phyloP scores from a whole-genome alignment of 2,113 vertebrate genomes.

The Natator depressus region DNA sequence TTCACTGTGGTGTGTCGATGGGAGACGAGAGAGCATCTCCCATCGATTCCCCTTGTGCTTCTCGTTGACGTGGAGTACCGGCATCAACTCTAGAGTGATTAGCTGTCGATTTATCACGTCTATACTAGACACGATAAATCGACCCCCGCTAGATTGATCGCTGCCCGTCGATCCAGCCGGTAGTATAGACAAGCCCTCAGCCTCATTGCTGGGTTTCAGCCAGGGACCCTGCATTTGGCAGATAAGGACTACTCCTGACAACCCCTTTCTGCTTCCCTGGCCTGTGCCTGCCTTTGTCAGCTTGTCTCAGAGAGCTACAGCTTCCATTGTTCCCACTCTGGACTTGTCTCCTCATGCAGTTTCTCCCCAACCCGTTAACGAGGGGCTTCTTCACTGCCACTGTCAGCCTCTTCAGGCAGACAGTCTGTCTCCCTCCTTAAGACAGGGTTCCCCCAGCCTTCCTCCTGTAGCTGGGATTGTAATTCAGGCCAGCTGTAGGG shows the following conservation, averaged over 20 bases:
- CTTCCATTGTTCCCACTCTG: not conserved
- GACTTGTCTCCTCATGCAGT: not conserved
- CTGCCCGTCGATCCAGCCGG: too few relatives aligned
- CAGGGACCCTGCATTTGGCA: not conserved
- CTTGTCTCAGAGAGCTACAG: not conserved
- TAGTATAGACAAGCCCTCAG: not conserved
- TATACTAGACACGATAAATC: too few relatives aligned
- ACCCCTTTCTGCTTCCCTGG: not conserved
- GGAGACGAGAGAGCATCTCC: too few relatives aligned
- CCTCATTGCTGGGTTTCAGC: not conserved
- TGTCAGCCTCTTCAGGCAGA: not conserved
- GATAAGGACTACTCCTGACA: not conserved
- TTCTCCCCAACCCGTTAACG: not conserved
- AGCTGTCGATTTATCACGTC: too few relatives aligned
- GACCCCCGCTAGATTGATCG: too few relatives aligned
- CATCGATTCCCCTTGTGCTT: too few relatives aligned
- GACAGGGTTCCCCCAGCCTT: not conserved
- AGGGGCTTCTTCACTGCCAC: not conserved
- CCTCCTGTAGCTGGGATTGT: not conserved
- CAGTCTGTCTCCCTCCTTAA: not conserved
- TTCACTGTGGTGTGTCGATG: too few relatives aligned
- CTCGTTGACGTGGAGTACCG: too few relatives aligned
- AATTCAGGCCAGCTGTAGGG: not conserved
- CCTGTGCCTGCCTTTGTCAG: not conserved
- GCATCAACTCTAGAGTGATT: too few relatives aligned